Evolutionary conservation across 2,113 vertebrate species (phyloP).

Genomic region (Siphamia tubifer): DNA sequence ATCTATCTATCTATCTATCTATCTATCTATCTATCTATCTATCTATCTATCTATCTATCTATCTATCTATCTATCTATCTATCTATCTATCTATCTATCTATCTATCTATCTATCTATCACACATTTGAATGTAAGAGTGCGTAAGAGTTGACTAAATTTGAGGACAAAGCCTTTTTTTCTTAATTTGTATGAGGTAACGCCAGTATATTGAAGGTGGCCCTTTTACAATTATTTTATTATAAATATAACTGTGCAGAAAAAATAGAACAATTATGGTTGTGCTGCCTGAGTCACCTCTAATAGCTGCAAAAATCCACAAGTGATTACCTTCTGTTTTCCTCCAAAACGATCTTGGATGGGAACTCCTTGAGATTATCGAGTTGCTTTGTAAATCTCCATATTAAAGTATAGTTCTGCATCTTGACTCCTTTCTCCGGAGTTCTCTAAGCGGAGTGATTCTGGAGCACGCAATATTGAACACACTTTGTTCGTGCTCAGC

Average conservation of each 20-base stretch:
- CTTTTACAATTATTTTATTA: background rate
- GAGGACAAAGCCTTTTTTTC: background rate
- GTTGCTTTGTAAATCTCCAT: slow-evolving; percentile 88
- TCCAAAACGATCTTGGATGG: slow-evolving; percentile 80
- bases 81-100: background rate
- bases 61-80: background rate
- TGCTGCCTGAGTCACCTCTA: slow-evolving; percentile 56
- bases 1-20: too few relatives aligned
- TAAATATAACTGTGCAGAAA: background rate
- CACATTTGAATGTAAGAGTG: too few relatives aligned
- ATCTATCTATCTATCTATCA: too few relatives aligned
- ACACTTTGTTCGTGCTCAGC: slow-evolving; percentile 97
- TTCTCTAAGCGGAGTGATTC: slow-evolving; percentile 83
- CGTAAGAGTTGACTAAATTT: background rate
- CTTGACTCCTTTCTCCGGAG: slow-evolving; percentile 75
- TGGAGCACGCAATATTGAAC: slow-evolving; percentile 93
- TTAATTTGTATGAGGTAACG: background rate
- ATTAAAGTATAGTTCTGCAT: slow-evolving; percentile 82
- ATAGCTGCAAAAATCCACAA: slow-evolving; percentile 86
- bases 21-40: too few relatives aligned
- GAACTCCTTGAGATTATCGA: slow-evolving; percentile 85
- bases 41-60: background rate
- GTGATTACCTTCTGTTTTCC: slow-evolving; percentile 82
- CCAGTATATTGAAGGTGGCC: background rate
- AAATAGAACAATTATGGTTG: background rate